phyloP scores from a whole-genome alignment of 2,113 vertebrate species.

The Sula dactylatra region DNA sequence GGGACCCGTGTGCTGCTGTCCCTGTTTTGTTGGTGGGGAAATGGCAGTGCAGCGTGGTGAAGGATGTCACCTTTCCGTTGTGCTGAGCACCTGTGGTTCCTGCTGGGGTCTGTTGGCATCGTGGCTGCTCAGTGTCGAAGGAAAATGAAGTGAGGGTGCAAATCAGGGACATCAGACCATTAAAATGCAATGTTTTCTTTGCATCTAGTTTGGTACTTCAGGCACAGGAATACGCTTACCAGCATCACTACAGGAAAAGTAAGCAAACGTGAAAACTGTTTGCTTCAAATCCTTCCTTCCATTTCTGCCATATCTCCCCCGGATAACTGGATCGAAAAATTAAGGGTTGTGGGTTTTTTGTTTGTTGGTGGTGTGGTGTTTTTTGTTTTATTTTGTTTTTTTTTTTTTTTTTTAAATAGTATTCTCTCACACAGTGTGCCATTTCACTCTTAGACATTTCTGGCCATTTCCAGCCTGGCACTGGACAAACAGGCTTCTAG shows the following conservation, averaged over 20 bases:
- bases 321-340: neutral
- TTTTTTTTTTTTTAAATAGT: neutral
- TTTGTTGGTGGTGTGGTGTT: neutral
- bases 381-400: neutral
- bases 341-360: neutral
- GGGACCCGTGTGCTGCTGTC: rapidly evolving
- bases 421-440: neutral
- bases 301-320: neutral
- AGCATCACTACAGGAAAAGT: neutral
- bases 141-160: rapidly evolving
- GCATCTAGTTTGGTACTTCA: neutral
- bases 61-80: neutral
- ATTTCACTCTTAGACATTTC: neutral
- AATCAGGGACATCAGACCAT: rapidly evolving
- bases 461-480: neutral
- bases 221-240: neutral
- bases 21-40: rapidly evolving
- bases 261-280: neutral
- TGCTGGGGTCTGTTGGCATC: neutral
- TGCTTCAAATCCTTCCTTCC: neutral
- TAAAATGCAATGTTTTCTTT: neutral
- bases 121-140: rapidly evolving
- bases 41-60: rapidly evolving
- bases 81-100: neutral
- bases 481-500: neutral